These are phyloP conservation scores for Geodia barretti DNA, from an alignment of 37 sponge, comb jelly and placozoan species.

Conservation along the genomic window DNA sequence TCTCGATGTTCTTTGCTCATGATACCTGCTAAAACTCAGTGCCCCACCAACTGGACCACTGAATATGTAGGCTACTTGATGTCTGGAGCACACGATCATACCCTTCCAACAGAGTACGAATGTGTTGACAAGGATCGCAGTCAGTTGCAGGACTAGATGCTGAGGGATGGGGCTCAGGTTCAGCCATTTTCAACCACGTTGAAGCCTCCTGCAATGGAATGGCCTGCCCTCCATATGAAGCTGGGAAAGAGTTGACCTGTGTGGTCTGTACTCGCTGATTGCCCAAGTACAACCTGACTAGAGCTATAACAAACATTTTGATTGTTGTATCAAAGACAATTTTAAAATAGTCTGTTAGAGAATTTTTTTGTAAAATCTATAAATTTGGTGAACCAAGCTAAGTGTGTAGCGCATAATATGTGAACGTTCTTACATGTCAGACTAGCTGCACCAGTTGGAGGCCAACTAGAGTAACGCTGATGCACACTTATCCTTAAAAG, in stretches of 20 bases:
- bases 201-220: constrained; percentile 44
- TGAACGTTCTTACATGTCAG: too few species aligned
- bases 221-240: constrained; percentile 41
- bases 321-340: too few species aligned
- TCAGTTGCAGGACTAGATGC: constrained; percentile 14
- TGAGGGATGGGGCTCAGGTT: constrained; percentile 35
- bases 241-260: constrained; percentile 45
- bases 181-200: constrained; percentile 31
- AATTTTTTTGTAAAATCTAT: too few species aligned
- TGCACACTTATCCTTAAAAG: too few species aligned
- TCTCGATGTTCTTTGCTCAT: constrained; percentile 9
- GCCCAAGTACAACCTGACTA: too few species aligned
- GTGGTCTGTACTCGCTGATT: constrained; percentile 43
- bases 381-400: too few species aligned
- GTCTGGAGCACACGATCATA: background rate
- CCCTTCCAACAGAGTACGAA: constrained; percentile 3
- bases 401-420: too few species aligned
- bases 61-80: constrained; percentile 63
- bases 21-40: constrained; percentile 41
- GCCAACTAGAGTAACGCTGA: too few species aligned
- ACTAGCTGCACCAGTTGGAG: too few species aligned
- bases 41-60: constrained; percentile 40
- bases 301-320: too few species aligned
- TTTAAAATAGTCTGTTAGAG: too few species aligned
- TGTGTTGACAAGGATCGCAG: constrained; percentile 59